Evolutionary conservation across 1,140 invertebrate genomes (phyloP).

Genomic region (Colletes latitarsis): DNA sequence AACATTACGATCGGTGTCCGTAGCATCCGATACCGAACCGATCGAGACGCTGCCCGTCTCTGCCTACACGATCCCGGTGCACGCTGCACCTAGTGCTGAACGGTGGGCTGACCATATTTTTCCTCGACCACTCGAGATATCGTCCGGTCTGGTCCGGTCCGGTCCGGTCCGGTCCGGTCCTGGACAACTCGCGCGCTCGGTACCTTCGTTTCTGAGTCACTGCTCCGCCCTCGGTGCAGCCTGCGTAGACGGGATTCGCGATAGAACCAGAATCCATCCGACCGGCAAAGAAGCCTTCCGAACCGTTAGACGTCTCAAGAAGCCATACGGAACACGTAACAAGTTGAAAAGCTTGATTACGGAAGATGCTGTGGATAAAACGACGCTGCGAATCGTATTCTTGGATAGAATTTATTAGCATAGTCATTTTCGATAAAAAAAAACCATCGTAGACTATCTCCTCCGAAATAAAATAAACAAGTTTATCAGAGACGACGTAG

Average conservation of each 20-base stretch:
- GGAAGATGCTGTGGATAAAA: neutral
- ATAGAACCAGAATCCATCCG: slow-evolving; percentile 19
- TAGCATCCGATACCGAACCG: slow-evolving; percentile 56
- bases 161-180: slow-evolving; percentile 21
- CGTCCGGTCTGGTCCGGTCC: slow-evolving; percentile 7
- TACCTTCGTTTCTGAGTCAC: slow-evolving; percentile 57
- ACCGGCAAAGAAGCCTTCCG: neutral
- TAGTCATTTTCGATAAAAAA: no score
- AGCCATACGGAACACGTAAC: neutral
- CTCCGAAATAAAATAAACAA: no score
- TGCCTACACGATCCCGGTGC: slow-evolving; percentile 53
- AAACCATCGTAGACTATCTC: no score
- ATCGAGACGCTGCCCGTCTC: slow-evolving; percentile 24
- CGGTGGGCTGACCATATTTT: slow-evolving; percentile 61
- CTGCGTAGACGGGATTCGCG: slow-evolving; percentile 38
- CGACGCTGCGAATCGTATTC: neutral
- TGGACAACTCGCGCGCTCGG: slow-evolving; percentile 27
- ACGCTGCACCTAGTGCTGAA: slow-evolving; percentile 49
- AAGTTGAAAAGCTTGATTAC: neutral
- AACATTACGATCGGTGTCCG: slow-evolving; percentile 61
- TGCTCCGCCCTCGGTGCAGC: slow-evolving; percentile 46
- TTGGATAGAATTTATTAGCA: neutral
- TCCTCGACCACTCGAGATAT: slow-evolving; percentile 56
- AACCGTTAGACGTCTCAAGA: slow-evolving; percentile 7
- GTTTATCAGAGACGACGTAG: no score